Evolutionary conservation across 2,113 vertebrate species (phyloP).

Genomic region (Ancistrus triradiatus): DNA sequence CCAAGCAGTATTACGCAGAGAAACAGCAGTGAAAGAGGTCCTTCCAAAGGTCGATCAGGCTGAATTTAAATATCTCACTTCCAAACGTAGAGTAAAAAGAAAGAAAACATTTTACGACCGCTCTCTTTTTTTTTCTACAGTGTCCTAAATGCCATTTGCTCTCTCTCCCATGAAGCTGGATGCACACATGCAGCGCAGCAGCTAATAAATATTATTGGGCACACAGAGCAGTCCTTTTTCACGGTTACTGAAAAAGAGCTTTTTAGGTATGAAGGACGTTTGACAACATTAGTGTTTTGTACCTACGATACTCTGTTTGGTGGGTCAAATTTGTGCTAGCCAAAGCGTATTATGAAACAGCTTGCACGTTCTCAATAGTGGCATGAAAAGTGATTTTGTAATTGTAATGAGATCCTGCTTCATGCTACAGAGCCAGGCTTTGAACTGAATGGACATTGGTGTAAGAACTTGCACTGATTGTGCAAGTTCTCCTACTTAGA

Average conservation of each 20-base stretch:
- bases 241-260: no score
- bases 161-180: constrained; percentile 18
- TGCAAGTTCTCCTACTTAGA: no score
- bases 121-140: constrained; percentile 22
- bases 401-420: no score
- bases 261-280: background rate
- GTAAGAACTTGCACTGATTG: no score
- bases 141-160: constrained; percentile 25
- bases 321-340: background rate
- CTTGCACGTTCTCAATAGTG: no score
- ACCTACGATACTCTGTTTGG: background rate
- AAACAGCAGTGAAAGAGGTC: constrained; percentile 22
- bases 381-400: no score
- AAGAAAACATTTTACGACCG: constrained; percentile 34
- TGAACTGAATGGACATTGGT: no score
- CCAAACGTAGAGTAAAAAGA: constrained; percentile 9
- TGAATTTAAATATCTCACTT: constrained; percentile 16
- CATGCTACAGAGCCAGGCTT: no score
- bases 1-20: constrained; percentile 37
- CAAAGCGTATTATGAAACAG: background rate
- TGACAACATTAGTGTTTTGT: background rate
- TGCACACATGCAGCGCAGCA: constrained; percentile 28
- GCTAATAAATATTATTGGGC: constrained; percentile 37
- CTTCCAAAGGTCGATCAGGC: constrained; percentile 39
- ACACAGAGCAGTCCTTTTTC: no score